phyloP scores from a whole-genome alignment of 64 coral and sea anemone genomes.

The Platygyra sinensis region DNA sequence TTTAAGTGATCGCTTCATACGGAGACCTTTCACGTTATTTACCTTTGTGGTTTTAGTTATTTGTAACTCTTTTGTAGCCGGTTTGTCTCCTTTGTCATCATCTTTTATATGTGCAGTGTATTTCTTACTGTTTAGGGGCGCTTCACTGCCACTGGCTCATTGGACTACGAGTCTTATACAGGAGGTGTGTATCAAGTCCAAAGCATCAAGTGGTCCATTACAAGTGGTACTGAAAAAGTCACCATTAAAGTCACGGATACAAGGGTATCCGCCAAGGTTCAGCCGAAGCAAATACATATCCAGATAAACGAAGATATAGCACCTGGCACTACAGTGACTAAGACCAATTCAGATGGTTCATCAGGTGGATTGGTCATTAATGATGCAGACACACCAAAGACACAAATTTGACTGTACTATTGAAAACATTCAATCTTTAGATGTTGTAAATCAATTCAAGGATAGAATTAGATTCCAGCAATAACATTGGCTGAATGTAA shows the following conservation, averaged over 20 bases:
- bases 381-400: slow-evolving; percentile 27
- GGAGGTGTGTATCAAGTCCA: slow-evolving; percentile 44
- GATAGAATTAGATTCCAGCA: not conserved
- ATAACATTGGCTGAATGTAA: slow-evolving; percentile 12
- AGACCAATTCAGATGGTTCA: not conserved
- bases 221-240: slow-evolving; percentile 22
- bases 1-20: no score
- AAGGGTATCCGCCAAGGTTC: slow-evolving; percentile 42
- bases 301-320: not conserved
- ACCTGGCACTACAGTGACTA: slow-evolving; percentile 19
- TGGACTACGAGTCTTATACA: slow-evolving; percentile 50
- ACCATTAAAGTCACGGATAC: slow-evolving; percentile 35
- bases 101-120: not conserved
- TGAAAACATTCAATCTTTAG: slow-evolving; percentile 32
- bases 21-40: no score
- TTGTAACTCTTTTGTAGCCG: no score
- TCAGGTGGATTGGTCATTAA: slow-evolving; percentile 20
- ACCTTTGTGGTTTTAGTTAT: no score
- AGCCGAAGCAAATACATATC: not conserved
- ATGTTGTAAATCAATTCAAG: slow-evolving; percentile 17
- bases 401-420: slow-evolving; percentile 53
- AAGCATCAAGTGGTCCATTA: slow-evolving; percentile 34
- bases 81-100: no score
- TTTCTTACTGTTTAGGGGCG: slow-evolving; percentile 31
- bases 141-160: slow-evolving; percentile 37